Evolutionary conservation across 1,140 invertebrate genomes (phyloP).

Genomic region (Lordiphosa collinella): DNA sequence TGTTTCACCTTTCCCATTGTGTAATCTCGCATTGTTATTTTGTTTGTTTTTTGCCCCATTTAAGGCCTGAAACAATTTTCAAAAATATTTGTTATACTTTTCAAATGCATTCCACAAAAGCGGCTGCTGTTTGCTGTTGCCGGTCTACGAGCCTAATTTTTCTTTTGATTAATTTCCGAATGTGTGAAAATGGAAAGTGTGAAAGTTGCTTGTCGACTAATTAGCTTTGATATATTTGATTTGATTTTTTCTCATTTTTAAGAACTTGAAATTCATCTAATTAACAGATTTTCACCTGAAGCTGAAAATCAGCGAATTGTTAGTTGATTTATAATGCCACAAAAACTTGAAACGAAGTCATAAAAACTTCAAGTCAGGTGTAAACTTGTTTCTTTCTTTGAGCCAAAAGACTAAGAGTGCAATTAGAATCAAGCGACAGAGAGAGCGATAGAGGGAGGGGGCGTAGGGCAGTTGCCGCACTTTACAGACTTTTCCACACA

Average conservation of each 20-base stretch:
- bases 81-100: conserved; percentile 49
- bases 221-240: conserved; percentile 59
- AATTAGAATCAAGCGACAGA: conserved; percentile 46
- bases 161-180: conserved; percentile 58
- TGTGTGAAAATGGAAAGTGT: conserved; percentile 73
- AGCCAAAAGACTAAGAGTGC: conserved; percentile 29
- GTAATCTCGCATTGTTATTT: too few species aligned
- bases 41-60: conserved; percentile 23
- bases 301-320: conserved; percentile 62
- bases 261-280: conserved; percentile 62
- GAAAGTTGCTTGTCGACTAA: conserved; percentile 65
- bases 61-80: conserved; percentile 34
- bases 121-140: too few species aligned
- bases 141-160: conserved; percentile 25
- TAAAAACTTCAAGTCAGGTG: conserved; percentile 30
- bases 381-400: conserved; percentile 47
- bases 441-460: conserved; percentile 5
- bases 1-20: too few species aligned
- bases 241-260: too few species aligned
- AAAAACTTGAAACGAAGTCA: conserved; percentile 29
- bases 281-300: conserved; percentile 55
- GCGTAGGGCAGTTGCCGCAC: conserved; percentile 57
- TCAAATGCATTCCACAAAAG: conserved; percentile 39
- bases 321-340: conserved; percentile 33
- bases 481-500: too few species aligned